Base-by-base conservation (phyloP, 2,888 invertebrate species). In the Ormyrus labotus region DNA sequence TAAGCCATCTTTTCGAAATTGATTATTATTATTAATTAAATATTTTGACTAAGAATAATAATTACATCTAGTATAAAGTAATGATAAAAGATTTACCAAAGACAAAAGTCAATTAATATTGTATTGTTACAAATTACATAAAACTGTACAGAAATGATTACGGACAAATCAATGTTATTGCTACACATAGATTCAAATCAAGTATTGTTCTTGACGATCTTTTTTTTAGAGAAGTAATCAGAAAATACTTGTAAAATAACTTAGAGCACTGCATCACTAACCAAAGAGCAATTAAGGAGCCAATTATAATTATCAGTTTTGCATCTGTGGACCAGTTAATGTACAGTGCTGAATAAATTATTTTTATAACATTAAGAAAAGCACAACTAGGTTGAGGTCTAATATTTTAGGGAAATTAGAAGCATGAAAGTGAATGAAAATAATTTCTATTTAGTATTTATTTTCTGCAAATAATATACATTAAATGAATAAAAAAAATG, bases 121-220 rank as follows among this genome's bases (percentile, higher is more conserved):
- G 84, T 84, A 85, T 83, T 81, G 82, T 83, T 78, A 84, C 83
- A 85, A 86, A 83, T 84, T 85, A 85, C 68, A 55, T 67, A 55
- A 63, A 45, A 76, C 75, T 80, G 75, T 76, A 77, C 74, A 82
- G 58, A 80, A 79, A 77, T 74, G 58, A 80, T 69, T 78, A 63
- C 50, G 53, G 65, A 64, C 53, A 71, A 71, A 45, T 67, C 5
- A 5, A 63, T 74, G 65, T 10, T 65, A 45, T 10, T 45, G 7
- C 50, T 75, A 75, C 34, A 55, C 53, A 67, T 71, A 63, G 61
- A 58, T 68, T 58, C 51, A 70, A 70, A 69, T 60, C 58, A 67
- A 60, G 58, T 61, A 53, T 9, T 13, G 58, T 68, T 10, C 61
- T 19, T 64, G 53, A 65, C 67, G 60, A 72, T 58, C 58, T 11